Conservation (phyloP, 2,888 invertebrate genomes). For the Heliconius ismenius region DNA sequence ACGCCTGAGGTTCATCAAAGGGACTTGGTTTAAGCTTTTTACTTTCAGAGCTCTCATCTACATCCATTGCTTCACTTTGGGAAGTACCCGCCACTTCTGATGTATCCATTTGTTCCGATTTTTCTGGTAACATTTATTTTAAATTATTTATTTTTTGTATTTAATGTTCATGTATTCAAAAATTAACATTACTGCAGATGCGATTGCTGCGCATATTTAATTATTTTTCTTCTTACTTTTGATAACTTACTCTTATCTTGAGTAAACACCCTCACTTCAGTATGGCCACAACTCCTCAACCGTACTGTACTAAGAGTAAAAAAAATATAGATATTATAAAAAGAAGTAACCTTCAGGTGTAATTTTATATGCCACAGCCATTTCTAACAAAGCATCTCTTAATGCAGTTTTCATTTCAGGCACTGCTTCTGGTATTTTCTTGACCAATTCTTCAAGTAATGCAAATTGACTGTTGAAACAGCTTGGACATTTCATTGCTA, state of each 20-base stretch:
- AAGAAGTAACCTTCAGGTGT: constrained; percentile 56
- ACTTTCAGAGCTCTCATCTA: constrained; percentile 55
- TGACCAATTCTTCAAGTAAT: constrained; percentile 72
- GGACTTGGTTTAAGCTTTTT: constrained; percentile 52
- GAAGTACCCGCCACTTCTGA: constrained; percentile 52
- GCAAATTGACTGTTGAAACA: constrained; percentile 69
- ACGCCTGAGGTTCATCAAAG: constrained; percentile 69
- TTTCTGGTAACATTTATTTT: constrained; percentile 48
- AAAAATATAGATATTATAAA: not conserved
- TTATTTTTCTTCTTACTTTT: too few species aligned
- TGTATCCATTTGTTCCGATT: constrained; percentile 51
- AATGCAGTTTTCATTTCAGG: constrained; percentile 84
- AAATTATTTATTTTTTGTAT: not conserved
- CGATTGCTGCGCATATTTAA: too few species aligned
- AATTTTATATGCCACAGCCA: constrained; percentile 84
- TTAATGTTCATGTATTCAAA: not conserved
- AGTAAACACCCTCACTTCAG: too few species aligned
- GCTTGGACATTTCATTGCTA: constrained; percentile 70
- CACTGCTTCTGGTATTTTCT: constrained; percentile 73
- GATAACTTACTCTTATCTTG: too few species aligned
- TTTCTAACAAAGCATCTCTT: constrained; percentile 85
- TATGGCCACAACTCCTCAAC: too few species aligned
- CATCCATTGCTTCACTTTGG: constrained; percentile 60
- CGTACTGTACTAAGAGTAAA: too few species aligned
- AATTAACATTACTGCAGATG: too few species aligned